A percentile compares a stretch with the other conserved stretches of the same genome.
phyloP scores from a whole-genome alignment of 2,113 vertebrate genomes.

The Cnemophilus loriae region DNA sequence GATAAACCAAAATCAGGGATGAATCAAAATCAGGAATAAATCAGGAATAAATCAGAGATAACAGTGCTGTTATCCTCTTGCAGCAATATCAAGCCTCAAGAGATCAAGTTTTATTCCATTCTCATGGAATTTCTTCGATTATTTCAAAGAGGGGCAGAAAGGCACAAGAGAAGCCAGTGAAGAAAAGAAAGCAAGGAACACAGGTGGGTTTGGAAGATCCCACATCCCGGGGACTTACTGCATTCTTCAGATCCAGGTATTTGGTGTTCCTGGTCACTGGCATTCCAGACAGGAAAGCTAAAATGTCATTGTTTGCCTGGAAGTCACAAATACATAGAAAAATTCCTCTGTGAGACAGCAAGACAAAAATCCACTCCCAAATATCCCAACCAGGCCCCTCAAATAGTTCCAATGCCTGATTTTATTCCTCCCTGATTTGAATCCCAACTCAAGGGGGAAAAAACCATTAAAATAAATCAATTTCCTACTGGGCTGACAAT shows the following conservation, averaged over 20 bases:
- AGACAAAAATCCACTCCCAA: neutral
- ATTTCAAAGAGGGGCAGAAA: neutral
- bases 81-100: neutral
- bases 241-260: slow-evolving; percentile 96
- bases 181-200: neutral
- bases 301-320: slow-evolving; percentile 96
- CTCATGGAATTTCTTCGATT: neutral
- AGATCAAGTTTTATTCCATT: neutral
- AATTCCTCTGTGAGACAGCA: neutral
- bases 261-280: slow-evolving; percentile 95
- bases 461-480: neutral
- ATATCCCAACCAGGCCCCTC: neutral
- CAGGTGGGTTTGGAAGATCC: neutral
- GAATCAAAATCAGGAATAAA: neutral
- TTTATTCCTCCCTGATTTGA: neutral
- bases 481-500: neutral
- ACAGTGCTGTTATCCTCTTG: neutral
- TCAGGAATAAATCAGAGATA: neutral
- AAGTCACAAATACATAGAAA: neutral
- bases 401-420: neutral
- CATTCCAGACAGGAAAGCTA: slow-evolving; percentile 97
- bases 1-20: neutral
- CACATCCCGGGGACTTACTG: slow-evolving; percentile 71
- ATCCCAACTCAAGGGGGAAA: neutral
- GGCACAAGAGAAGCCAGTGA: neutral